A percentile compares a stretch with the other conserved stretches of the same genome.
Conservation (phyloP, 2,888 invertebrate species). For the Lasioglossum pauxillum region DNA sequence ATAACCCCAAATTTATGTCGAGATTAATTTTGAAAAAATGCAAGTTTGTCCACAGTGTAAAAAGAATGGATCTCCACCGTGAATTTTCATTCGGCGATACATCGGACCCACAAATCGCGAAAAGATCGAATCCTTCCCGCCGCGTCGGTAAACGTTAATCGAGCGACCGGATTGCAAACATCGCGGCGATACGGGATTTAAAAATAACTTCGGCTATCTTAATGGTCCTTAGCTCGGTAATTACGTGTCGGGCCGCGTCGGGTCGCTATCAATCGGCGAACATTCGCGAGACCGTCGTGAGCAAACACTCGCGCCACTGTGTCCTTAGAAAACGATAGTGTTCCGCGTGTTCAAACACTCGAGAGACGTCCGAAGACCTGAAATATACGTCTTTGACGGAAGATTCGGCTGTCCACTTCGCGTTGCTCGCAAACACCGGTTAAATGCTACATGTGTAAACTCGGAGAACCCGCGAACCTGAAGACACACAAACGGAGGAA, state of each 20-base stretch:
- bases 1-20: no score
- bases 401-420: slow-evolving; percentile 19
- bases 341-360: slow-evolving; percentile 13
- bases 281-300: slow-evolving; percentile 5
- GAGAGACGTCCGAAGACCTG: neutral
- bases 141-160: neutral
- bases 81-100: no score
- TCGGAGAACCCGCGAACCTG: slow-evolving; percentile 1
- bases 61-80: no score
- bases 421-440: slow-evolving; percentile 6
- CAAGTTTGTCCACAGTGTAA: no score
- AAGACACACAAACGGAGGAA: neutral
- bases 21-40: no score
- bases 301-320: neutral
- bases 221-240: slow-evolving; percentile 25
- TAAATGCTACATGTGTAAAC: slow-evolving; percentile 25
- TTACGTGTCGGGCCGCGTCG: neutral
- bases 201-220: slow-evolving; percentile 29
- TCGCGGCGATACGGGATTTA: slow-evolving; percentile 11
- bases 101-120: neutral
- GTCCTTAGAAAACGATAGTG: slow-evolving; percentile 15
- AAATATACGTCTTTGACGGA: slow-evolving; percentile 22
- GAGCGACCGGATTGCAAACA: slow-evolving; percentile 7
- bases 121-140: neutral
- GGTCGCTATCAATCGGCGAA: slow-evolving; percentile 12